Conservation (phyloP, 2,888 invertebrate genomes). For the Acronicta alni region DNA sequence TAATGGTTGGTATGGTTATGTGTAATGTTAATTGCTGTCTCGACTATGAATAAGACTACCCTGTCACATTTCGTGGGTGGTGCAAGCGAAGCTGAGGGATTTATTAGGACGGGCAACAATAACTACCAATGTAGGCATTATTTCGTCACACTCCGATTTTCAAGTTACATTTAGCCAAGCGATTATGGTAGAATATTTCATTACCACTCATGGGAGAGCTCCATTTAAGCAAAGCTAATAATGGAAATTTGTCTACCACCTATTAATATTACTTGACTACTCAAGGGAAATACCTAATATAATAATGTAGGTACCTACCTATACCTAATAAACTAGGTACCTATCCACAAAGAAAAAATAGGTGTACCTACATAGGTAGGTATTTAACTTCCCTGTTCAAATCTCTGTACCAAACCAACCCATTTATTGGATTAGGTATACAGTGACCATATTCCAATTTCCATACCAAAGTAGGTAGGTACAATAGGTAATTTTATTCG, state of each 20-base stretch:
- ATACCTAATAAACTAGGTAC: no score
- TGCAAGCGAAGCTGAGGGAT: constrained; percentile 49
- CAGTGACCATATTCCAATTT: constrained; percentile 33
- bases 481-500: constrained; percentile 26
- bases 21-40: constrained; percentile 10
- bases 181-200: constrained; percentile 17
- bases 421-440: constrained; percentile 16
- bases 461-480: constrained; percentile 21
- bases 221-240: neutral
- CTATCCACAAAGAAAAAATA: no score
- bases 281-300: no score
- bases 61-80: constrained; percentile 49
- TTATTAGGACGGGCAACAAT: constrained; percentile 47
- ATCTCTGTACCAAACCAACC: constrained; percentile 13
- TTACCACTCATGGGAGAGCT: neutral
- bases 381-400: no score
- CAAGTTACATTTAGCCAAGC: constrained; percentile 27
- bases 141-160: constrained; percentile 45
- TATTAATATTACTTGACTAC: neutral
- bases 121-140: constrained; percentile 29
- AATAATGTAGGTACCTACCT: no score
- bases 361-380: no score
- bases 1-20: no score
- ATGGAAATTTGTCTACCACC: neutral
- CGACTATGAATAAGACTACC: constrained; percentile 47